Conservation (phyloP, 2,113 vertebrate genomes). For the Sander lucioperca region DNA sequence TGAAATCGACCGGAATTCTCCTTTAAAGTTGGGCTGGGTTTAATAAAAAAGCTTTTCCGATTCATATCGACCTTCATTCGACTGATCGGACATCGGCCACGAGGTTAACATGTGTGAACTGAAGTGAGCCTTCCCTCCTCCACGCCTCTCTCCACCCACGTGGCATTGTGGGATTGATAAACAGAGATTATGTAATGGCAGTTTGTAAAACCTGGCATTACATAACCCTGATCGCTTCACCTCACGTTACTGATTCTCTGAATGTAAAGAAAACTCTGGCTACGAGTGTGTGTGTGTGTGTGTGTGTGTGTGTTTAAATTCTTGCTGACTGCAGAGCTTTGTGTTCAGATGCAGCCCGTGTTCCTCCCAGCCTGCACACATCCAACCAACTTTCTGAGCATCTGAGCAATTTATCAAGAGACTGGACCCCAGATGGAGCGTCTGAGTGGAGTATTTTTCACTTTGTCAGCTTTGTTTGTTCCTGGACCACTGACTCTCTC, state of each 20-base stretch:
- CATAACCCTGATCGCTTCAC: conserved; percentile 6
- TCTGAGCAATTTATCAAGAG: neutral
- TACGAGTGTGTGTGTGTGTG: too few species aligned
- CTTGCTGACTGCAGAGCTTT: conserved; percentile 7
- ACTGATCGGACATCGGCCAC: neutral
- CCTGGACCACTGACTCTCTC: too few species aligned
- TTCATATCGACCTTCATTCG: too few species aligned
- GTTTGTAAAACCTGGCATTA: conserved; percentile 9
- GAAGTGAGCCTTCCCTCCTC: neutral
- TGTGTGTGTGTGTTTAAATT: neutral
- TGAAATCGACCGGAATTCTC: too few species aligned
- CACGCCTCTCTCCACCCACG: neutral
- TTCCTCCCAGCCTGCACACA: neutral
- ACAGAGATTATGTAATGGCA: conserved; percentile 25
- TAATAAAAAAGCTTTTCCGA: too few species aligned
- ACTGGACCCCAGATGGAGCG: neutral
- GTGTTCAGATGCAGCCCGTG: neutral
- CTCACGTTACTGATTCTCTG: conserved; percentile 23
- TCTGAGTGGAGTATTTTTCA: neutral
- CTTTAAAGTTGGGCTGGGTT: too few species aligned
- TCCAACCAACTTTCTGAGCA: neutral
- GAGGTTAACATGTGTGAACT: neutral
- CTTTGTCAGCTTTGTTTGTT: neutral
- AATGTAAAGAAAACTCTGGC: neutral
- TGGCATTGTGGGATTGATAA: conserved; percentile 14